Evolutionary conservation across 2,888 invertebrate species (phyloP), one percentile per base, ranked within the genome.

Genomic region (Argynnis bischoffii): DNA sequence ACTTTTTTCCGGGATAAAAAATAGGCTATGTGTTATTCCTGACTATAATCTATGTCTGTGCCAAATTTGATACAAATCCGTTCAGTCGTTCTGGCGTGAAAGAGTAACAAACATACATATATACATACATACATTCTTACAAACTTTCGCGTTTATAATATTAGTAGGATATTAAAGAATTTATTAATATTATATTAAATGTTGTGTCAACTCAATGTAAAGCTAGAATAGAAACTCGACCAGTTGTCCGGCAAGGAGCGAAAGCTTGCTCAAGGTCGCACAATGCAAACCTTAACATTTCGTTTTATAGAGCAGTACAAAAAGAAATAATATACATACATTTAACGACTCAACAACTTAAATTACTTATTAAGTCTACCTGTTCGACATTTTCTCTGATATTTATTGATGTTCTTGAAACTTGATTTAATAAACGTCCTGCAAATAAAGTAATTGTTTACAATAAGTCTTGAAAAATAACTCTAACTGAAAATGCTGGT

Each of bases 281-380:
- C 69, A 61, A 53, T 41, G 65, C 61, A 72, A 87, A 82, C 88
- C 85, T 89, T 89, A 87, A 88, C 88, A 89, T 90, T 89, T 88
- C 73, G 79, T 75, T 80, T 80, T 76, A 81, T 83, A 77, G 77
- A 75, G 74, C 76, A 78, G 75, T 71, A 72, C 69, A 77, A 78
- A 84, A 85, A 86, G 84, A 84, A 82, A 78, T 77, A 79, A 77
- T 70, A 72, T 73, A 65, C 72, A 77, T 74, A 72, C 77, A 66
- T 71, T 75, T 76, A 78, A 77, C 74, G 72, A 77, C 73, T 66
- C 64, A 55, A 54, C 56, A 56, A 55, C 69, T 66, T 70, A 63
- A 67, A 74, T 66, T 72, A 67, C 55, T 64, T 48, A 65, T 69
- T 61, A 57, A 60, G 57, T 65, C 63, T 57, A 63, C 65, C 63